Conservation (phyloP, 2,797 vertebrate genomes). For the Amblyopsis hoosieri region DNA sequence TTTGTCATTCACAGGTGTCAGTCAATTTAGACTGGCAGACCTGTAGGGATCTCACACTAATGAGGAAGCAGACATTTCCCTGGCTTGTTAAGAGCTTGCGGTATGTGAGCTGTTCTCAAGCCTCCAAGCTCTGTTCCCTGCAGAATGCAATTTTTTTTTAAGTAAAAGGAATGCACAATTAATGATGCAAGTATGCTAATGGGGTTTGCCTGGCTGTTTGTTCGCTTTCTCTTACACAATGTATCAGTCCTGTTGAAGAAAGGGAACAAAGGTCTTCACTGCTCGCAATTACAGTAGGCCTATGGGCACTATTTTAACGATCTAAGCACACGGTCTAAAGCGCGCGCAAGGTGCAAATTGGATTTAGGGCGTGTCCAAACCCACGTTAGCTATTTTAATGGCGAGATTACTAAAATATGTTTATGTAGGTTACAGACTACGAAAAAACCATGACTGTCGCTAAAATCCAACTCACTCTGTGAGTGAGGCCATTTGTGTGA, state of each 20-base stretch:
- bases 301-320: neutral
- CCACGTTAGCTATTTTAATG: too few relatives aligned
- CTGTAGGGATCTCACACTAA: constrained; percentile 66
- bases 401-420: too few relatives aligned
- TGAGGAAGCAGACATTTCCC: constrained; percentile 71
- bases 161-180: constrained; percentile 72
- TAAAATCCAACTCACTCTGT: too few relatives aligned
- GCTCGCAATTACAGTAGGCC: constrained; percentile 19
- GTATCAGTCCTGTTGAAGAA: constrained; percentile 67
- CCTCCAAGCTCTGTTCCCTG: constrained; percentile 53
- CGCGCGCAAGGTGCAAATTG: too few relatives aligned
- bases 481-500: too few relatives aligned
- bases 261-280: constrained; percentile 38
- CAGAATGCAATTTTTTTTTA: constrained; percentile 63
- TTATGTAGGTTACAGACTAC: too few relatives aligned
- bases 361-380: too few relatives aligned
- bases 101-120: constrained; percentile 61
- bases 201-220: constrained; percentile 48
- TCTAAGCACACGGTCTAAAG: too few relatives aligned
- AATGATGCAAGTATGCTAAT: constrained; percentile 81
- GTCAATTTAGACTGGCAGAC: constrained; percentile 56
- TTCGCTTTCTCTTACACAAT: constrained; percentile 54
- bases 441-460: too few relatives aligned
- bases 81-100: constrained; percentile 58
- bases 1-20: constrained; percentile 71